Conservation (phyloP, 2,113 vertebrate species). For the Gymnorhina tibicen region DNA sequence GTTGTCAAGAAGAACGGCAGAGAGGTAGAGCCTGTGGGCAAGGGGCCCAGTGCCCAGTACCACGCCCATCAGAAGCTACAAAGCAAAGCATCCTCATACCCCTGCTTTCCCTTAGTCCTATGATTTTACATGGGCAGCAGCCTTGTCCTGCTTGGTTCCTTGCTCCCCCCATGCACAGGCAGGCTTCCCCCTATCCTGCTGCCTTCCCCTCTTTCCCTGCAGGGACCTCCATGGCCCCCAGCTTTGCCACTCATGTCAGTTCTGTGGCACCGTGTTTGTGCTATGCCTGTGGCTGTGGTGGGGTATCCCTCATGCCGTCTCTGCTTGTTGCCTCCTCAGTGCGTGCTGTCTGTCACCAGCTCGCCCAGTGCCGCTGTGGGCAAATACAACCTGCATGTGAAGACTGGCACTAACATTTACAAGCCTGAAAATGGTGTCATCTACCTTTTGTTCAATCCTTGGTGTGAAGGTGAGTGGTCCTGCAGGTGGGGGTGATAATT, state of each 20-base stretch:
- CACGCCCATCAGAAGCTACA: not conserved
- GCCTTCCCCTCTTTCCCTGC: not conserved
- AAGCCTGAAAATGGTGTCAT: not conserved
- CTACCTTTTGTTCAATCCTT: conserved; percentile 73
- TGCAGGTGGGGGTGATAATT: not conserved
- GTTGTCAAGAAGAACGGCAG: not conserved
- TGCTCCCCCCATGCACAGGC: rapidly evolving
- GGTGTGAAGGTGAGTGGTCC: conserved; percentile 64
- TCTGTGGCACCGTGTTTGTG: not conserved
- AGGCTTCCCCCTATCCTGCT: rapidly evolving
- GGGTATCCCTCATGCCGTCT: not conserved
- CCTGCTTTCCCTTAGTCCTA: not conserved
- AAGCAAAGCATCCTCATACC: not conserved
- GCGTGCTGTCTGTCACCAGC: conserved; percentile 45
- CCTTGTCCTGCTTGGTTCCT: not conserved
- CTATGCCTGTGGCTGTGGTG: not conserved
- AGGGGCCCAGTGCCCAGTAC: not conserved
- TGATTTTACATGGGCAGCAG: not conserved
- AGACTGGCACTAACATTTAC: not conserved
- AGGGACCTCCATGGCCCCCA: rapidly evolving
- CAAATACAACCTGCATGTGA: conserved; percentile 51
- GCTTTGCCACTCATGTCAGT: rapidly evolving
- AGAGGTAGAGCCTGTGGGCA: conserved; percentile 41
- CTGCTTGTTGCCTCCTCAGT: conserved; percentile 33
- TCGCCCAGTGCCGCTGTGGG: conserved; percentile 41